Evolutionary conservation across 2,888 invertebrate species (phyloP).

Genomic region (Rotaria socialis): DNA sequence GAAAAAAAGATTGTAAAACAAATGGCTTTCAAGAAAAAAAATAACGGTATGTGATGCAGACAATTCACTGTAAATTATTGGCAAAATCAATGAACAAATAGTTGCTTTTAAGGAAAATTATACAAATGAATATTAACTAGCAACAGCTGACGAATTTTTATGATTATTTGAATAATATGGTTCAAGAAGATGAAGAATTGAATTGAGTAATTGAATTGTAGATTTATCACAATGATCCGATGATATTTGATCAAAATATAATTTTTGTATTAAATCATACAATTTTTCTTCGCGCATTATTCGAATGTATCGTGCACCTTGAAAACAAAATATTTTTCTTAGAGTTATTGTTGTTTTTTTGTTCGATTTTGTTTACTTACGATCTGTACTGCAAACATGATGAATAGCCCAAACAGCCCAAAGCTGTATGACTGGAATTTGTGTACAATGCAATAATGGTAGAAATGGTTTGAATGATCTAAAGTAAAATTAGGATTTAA

Average conservation of each 20-base stretch:
- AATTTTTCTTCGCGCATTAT: conserved; percentile 14
- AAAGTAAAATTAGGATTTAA: conserved; percentile 54
- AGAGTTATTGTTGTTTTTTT: neutral
- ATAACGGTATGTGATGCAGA: neutral
- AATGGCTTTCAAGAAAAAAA: neutral
- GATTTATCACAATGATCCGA: neutral
- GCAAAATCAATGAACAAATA: neutral
- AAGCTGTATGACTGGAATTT: conserved; percentile 68
- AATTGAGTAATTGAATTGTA: neutral
- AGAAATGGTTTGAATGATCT: conserved; percentile 72
- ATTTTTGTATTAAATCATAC: neutral
- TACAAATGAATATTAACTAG: neutral
- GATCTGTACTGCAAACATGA: conserved; percentile 69
- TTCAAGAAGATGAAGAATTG: neutral
- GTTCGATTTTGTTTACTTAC: conserved; percentile 56
- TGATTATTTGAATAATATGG: neutral
- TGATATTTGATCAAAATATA: neutral
- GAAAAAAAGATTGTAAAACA: neutral
- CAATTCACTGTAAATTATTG: neutral
- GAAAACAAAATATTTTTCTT: too few relatives aligned
- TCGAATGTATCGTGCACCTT: neutral
- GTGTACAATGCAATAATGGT: conserved; percentile 63
- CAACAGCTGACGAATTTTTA: neutral
- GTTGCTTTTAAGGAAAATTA: neutral
- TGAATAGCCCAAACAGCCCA: conserved; percentile 77